Evolutionary conservation across 1,140 invertebrate genomes (phyloP), one percentile per base, ranked within the genome.

Genomic region (Caenorhabditis remanei): DNA sequence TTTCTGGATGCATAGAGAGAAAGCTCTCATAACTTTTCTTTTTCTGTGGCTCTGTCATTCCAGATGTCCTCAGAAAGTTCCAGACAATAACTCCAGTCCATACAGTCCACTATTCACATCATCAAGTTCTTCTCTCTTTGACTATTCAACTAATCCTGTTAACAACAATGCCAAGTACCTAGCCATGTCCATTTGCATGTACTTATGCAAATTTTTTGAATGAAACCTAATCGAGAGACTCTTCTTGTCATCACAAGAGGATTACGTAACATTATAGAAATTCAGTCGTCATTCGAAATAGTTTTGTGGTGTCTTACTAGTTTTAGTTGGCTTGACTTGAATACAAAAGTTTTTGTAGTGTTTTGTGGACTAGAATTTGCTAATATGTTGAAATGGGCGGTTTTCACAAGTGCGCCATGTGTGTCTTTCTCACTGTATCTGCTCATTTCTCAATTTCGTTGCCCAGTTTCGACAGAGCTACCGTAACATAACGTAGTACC

Each of bases 161-260:
- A 71, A 71, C 65, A 71, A 43, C 65, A 63, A 63, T 63, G 32
- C 61, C 56, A 58, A n/a, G 56, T 58, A 19, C 21, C 13, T 63
- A 21, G 8, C 9, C n/a, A 13, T 32, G 8, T 14, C 14, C 24
- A 58, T 71, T 71, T 48, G 41, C 65, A 71, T 71, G 40, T 71
- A 71, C 65, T 71, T 71, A 71, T 71, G 65, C 41, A 71, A 71
- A 71, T 63, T 63, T 63, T 32, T 32, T 8, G 32, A 24, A n/a
- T 11, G 61, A 11, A 63, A 63, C 61, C 13, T 63, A 63, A 63
- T 63, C 56, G 56, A 58, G 56, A 58, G 56, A 32, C 32, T 32
- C 32, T 32, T 8, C 11, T 32, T 21, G 32, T 11, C 21, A 11
- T 5, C 19, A 63, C 19, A 11, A 63, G 61, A 32, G 56, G n/a